Evolutionary conservation across 2,113 vertebrate genomes (phyloP).

Genomic region (Xyrauchen texanus): DNA sequence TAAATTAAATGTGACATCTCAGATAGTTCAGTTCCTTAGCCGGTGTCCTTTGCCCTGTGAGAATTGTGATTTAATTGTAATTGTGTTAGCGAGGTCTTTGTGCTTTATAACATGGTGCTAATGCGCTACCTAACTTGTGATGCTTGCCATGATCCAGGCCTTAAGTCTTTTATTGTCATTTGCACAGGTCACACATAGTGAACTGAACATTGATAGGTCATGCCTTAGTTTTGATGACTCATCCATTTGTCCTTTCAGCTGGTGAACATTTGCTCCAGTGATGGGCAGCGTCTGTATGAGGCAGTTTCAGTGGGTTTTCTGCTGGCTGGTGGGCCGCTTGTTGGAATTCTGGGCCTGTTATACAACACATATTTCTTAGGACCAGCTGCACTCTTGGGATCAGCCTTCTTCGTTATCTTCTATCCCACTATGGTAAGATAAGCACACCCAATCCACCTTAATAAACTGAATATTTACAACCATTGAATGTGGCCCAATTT

Average conservation of each 20-base stretch:
- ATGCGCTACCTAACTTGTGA: too few species aligned
- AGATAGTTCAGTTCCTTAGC: too few species aligned
- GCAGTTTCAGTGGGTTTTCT: conserved; percentile 72
- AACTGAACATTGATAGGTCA: not conserved
- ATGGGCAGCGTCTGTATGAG: conserved; percentile 79
- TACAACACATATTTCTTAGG: conserved; percentile 77
- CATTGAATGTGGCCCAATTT: too few species aligned
- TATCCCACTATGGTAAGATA: conserved; percentile 76
- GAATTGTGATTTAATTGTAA: too few species aligned
- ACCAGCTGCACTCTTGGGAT: conserved; percentile 77
- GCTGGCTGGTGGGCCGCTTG: conserved; percentile 75
- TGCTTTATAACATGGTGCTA: too few species aligned
- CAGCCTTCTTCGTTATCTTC: conserved; percentile 77
- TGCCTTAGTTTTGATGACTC: not conserved
- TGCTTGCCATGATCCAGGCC: too few species aligned
- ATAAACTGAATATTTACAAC: too few species aligned
- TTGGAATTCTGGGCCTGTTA: conserved; percentile 74
- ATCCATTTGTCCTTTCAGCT: conserved; percentile 63
- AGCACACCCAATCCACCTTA: not conserved
- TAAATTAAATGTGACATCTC: too few species aligned
- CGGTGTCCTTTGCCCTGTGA: too few species aligned
- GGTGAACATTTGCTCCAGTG: conserved; percentile 81
- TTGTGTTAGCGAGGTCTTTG: too few species aligned
- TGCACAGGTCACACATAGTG: not conserved
- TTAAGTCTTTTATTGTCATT: not conserved